Conservation (phyloP, 92 coral and sea anemone species). For the Nematostella vectensis region DNA sequence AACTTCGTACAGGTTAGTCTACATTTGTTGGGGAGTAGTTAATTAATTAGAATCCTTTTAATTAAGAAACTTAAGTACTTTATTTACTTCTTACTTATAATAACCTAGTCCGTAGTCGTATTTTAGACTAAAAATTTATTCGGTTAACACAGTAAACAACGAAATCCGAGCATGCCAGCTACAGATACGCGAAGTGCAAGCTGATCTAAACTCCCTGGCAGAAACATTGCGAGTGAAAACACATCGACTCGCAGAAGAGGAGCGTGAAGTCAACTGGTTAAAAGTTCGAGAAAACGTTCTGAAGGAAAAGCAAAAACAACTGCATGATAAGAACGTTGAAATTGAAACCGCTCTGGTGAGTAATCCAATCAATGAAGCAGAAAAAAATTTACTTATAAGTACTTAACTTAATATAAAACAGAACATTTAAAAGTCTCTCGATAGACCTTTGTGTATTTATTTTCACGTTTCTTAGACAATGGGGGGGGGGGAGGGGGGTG, state of each 20-base stretch:
- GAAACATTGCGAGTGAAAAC: conserved; percentile 66
- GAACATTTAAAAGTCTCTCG: neutral
- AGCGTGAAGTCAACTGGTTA: conserved; percentile 76
- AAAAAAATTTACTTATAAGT: too few relatives aligned
- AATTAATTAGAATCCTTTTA: conserved; percentile 6
- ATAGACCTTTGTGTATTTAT: too few relatives aligned
- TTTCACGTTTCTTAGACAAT: too few relatives aligned
- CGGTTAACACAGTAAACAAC: conserved; percentile 73
- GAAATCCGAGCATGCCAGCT: conserved; percentile 56
- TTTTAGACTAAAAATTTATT: too few relatives aligned
- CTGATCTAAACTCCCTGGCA: conserved; percentile 71
- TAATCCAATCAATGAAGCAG: neutral
- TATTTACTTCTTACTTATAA: neutral
- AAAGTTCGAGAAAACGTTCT: conserved; percentile 45
- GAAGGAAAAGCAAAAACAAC: conserved; percentile 30
- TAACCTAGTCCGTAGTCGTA: too few relatives aligned
- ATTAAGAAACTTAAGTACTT: neutral
- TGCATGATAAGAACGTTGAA: conserved; percentile 28
- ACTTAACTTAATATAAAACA: neutral
- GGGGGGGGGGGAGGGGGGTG: too few relatives aligned
- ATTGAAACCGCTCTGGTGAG: conserved; percentile 35
- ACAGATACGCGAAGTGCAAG: conserved; percentile 57
- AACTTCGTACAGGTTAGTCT: conserved; percentile 64
- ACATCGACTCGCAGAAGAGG: conserved; percentile 82
- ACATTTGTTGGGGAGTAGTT: neutral